A percentile compares a stretch with the other conserved stretches of the same genome.
Evolutionary conservation across 2,888 invertebrate species (phyloP).

Genomic region (Coenonympha glycerion): DNA sequence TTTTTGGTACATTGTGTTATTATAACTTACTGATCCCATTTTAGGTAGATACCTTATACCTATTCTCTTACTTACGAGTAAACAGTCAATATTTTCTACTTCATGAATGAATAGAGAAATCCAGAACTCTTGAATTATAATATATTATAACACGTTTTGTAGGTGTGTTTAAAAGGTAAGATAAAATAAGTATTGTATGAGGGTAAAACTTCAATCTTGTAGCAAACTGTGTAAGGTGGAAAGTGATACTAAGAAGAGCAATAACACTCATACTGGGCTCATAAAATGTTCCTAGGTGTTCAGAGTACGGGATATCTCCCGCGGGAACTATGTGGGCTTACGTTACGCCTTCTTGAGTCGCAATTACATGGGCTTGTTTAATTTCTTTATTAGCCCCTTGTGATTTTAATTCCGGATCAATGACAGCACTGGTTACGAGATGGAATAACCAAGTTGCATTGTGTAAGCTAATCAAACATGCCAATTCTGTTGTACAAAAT

Average conservation of each 20-base stretch:
- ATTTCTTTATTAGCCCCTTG: constrained; percentile 50
- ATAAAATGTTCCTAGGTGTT: constrained; percentile 31
- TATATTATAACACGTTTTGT: no score
- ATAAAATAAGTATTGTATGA: neutral
- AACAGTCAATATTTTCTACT: no score
- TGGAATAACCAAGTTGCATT: no score
- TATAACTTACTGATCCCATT: neutral
- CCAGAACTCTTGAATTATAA: neutral
- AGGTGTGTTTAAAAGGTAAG: neutral
- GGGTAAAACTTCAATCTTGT: constrained; percentile 23
- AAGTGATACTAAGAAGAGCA: constrained; percentile 58
- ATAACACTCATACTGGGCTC: constrained; percentile 46
- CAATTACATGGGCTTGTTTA: constrained; percentile 67
- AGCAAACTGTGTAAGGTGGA: constrained; percentile 52
- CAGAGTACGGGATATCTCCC: constrained; percentile 47
- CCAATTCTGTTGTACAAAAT: no score
- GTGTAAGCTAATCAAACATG: neutral
- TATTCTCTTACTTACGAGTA: neutral
- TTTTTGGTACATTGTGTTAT: neutral
- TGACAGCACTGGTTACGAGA: neutral
- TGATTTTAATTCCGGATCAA: neutral
- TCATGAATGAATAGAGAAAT: no score
- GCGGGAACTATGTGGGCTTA: constrained; percentile 45
- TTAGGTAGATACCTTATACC: neutral
- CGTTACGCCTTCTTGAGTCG: constrained; percentile 52